A percentile compares a stretch with the other conserved stretches of the same genome.
Evolutionary conservation across 2,888 invertebrate species (phyloP).

Genomic region (Napeogenes sylphis): DNA sequence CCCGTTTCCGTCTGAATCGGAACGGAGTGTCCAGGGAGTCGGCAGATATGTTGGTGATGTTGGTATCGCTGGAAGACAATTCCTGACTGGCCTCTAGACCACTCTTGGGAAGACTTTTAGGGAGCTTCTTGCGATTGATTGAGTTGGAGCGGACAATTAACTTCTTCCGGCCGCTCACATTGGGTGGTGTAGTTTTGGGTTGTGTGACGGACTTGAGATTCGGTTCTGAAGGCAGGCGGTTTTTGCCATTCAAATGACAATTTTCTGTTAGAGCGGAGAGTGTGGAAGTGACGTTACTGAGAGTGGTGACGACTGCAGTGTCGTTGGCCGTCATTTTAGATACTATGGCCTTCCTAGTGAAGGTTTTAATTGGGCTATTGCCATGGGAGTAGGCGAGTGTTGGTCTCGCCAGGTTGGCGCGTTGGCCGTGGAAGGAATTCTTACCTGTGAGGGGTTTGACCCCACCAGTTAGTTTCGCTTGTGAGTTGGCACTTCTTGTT

Average conservation of each 20-base stretch:
- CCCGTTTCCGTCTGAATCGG: conserved; percentile 67
- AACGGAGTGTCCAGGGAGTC: conserved; percentile 70
- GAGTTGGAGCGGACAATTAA: conserved; percentile 66
- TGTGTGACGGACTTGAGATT: conserved; percentile 54
- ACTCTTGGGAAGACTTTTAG: conserved; percentile 55
- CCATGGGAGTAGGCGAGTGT: conserved; percentile 57
- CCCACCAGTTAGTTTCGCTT: conserved; percentile 48
- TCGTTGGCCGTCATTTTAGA: conserved; percentile 50
- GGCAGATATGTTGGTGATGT: conserved; percentile 69
- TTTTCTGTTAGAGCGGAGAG: conserved; percentile 68
- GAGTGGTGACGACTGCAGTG: conserved; percentile 46
- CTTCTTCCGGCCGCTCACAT: conserved; percentile 59
- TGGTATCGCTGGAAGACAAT: conserved; percentile 71
- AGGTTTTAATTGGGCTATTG: conserved; percentile 60
- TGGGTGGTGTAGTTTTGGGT: conserved; percentile 44
- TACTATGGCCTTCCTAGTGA: conserved; percentile 56
- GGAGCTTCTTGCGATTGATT: conserved; percentile 62
- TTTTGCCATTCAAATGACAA: conserved; percentile 69
- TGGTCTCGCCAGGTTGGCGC: conserved; percentile 67
- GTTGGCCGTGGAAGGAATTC: conserved; percentile 65
- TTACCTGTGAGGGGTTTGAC: conserved; percentile 62
- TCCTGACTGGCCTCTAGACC: conserved; percentile 62
- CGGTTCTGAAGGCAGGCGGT: conserved; percentile 62
- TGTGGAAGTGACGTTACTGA: conserved; percentile 64
- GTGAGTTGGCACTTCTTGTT: conserved; percentile 65